A percentile compares a stretch with the other conserved stretches of the same genome.
Evolutionary conservation across 2,797 vertebrate genomes (phyloP).

Genomic region (Amphiprion clarkii): DNA sequence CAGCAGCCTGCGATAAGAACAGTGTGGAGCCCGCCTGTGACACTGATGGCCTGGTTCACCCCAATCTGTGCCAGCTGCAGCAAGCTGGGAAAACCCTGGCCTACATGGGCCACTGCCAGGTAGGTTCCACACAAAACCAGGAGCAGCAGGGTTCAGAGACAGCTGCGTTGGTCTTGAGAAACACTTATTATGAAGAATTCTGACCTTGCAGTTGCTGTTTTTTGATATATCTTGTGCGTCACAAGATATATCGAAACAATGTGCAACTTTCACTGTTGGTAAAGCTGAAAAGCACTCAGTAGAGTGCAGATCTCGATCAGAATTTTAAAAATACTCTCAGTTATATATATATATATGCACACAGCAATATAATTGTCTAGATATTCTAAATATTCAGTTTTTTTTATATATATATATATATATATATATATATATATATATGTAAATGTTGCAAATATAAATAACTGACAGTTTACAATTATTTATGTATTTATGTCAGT

Average conservation of each 20-base stretch:
- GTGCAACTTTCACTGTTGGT: not conserved
- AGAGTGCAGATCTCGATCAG: not conserved
- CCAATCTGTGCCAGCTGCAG: constrained; percentile 90
- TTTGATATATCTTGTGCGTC: not conserved
- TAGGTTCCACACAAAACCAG: constrained; percentile 66
- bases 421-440: too few species aligned
- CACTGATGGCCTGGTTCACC: constrained; percentile 90
- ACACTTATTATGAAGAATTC: not conserved
- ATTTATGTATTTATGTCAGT: too few species aligned
- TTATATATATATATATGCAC: too few species aligned
- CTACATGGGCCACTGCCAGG: constrained; percentile 96
- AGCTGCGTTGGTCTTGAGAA: not conserved
- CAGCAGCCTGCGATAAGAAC: constrained; percentile 88
- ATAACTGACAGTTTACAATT: too few species aligned
- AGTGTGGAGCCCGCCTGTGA: constrained; percentile 92
- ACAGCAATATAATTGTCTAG: too few species aligned
- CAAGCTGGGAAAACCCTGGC: constrained; percentile 92
- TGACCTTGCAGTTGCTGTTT: not conserved
- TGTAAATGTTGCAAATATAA: too few species aligned
- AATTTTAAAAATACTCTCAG: too few species aligned
- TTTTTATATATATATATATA: too few species aligned
- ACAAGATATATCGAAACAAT: not conserved
- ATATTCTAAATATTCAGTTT: too few species aligned
- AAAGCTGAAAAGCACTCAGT: not conserved
- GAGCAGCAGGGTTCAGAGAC: not conserved